Percentiles rank a stretch among this genome's conserved stretches.
phyloP scores from a whole-genome alignment of 2,797 vertebrate genomes.

The Pipistrellus kuhlii region DNA sequence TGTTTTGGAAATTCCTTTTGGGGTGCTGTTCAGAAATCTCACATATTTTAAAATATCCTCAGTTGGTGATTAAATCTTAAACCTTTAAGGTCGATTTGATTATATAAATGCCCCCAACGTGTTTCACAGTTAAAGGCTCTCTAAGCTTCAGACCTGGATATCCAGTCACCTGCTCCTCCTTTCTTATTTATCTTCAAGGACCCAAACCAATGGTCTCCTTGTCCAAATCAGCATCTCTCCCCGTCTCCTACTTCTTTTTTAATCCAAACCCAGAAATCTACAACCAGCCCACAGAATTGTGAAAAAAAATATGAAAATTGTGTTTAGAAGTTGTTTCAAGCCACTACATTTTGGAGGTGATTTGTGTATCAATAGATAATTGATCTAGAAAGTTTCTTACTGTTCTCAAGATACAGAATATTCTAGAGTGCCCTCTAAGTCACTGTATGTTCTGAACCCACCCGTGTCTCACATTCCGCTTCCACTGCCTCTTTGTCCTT shows the following conservation, averaged over 20 bases:
- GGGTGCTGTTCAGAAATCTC: background rate
- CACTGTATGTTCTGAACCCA: background rate
- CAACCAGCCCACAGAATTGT: background rate
- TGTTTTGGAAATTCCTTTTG: slow-evolving; percentile 19
- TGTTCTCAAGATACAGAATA: slow-evolving; percentile 28
- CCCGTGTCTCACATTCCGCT: background rate
- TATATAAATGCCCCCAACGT: background rate
- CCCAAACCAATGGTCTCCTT: background rate
- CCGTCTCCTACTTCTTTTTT: slow-evolving; percentile 2
- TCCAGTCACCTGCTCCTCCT: background rate
- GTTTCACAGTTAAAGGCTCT: background rate
- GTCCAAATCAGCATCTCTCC: background rate
- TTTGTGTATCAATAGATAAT: slow-evolving; percentile 14
- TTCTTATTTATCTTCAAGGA: slow-evolving; percentile 32
- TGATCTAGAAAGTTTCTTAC: background rate
- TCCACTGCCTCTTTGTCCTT: background rate
- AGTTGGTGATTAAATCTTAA: background rate
- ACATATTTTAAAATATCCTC: slow-evolving; percentile 23
- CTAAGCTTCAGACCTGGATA: background rate
- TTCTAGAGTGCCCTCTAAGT: background rate
- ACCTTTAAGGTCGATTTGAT: slow-evolving; percentile 1
- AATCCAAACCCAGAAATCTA: background rate
- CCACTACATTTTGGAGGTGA: background rate
- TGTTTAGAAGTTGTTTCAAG: background rate
- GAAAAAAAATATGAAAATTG: background rate